Evolutionary conservation across 2,113 vertebrate genomes (phyloP), one percentile per base, ranked within the genome.

Genomic region (Ctenomys sociabilis): DNA sequence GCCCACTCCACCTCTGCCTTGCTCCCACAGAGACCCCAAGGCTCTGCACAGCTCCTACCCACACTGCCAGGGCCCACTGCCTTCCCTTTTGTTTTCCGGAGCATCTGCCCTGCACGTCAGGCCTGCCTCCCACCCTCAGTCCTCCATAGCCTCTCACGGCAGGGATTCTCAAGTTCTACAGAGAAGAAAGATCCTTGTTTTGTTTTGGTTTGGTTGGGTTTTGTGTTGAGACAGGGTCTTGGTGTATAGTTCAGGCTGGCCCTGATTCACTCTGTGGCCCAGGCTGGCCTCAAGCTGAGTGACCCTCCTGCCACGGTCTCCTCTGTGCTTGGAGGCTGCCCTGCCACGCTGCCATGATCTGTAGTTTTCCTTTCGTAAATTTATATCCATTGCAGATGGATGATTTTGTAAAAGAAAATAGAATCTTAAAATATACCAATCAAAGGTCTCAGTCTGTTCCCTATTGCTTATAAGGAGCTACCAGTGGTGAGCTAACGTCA

Each of bases 391-490:
- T 78, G 30, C 52, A 81, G 45, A 73, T 35, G 22, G 26, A 35
- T 54, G 30, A 70, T 63, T 92, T 96, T 81, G 1, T 59, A 73
- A 92, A 86, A 92, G 89, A 82, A 94, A 94, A 63, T 57, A 35
- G 96, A 90, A 80, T 37, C 32, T 66, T 17, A 4, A 88, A 80
- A 49, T 77, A 28, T n/a, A 85, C 43, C 92, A 32, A 16, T 24
- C 2, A 21, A 12, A 49, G 73, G 32, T 75, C 61, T 85, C 45
- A 30, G 22, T 61, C 3, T n/a, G 2, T 49, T 45, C 43, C 30
- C 32, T 81, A 6, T 57, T 22, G 22, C 22, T 54, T 63, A 35
- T 45, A 49, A 37, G 28, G 32, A 84, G n/a, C 26, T 30, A 30
- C 24, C 52, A 0, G 1, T 63, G 43, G 32, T 45, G 35, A 40